Evolutionary conservation across 2,888 invertebrate genomes (phyloP), one percentile per base, ranked within the genome.

Genomic region (Calephelis perditalis): DNA sequence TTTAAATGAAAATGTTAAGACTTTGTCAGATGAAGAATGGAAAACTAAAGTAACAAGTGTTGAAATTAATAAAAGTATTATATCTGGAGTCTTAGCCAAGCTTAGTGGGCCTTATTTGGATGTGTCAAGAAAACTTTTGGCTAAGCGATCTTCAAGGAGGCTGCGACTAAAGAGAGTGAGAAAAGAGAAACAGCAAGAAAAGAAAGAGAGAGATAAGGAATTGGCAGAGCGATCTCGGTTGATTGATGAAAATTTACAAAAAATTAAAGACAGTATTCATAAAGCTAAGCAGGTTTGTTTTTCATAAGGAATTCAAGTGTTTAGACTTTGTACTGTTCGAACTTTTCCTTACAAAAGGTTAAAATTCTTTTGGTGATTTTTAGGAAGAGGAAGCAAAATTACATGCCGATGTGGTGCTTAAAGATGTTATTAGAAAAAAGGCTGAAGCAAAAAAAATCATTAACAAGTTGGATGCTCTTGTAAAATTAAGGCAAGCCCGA

Each of bases 381-480:
- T 59, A 94, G 92, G 94, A 94, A 70, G 93, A 94, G 76, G 91
- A 92, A 69, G 86, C 93, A 67, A 93, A 94, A 70, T 87, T 92
- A 65, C 92, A 94, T 73, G 95, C 95, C 0, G 96, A 96, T 76
- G 82, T 92, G 63, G 92, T 95, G 8, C 81, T 96, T 5, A 92
- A 92, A 59, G 95, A 95, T 71, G 95, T 96, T 0, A 86, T 93
- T 7, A 92, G 92, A 64, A 95, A 95, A 75, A 94, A 94, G 71
- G 88, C 87, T 26, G 95, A 96, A 72, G 94, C 94, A 0, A 92
- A 92, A 66, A 94, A 93, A 70, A 93, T 93, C 70, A 75, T 95
- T 2, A 86, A 92, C 0, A 84, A 95, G 61, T 79, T 96, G 45
- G 91, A 93, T 26, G 92, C 93, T 0, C 76, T 96, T 36, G 75